phyloP scores from a whole-genome alignment of 2,797 vertebrate genomes.

The Bradypodion ventrale region DNA sequence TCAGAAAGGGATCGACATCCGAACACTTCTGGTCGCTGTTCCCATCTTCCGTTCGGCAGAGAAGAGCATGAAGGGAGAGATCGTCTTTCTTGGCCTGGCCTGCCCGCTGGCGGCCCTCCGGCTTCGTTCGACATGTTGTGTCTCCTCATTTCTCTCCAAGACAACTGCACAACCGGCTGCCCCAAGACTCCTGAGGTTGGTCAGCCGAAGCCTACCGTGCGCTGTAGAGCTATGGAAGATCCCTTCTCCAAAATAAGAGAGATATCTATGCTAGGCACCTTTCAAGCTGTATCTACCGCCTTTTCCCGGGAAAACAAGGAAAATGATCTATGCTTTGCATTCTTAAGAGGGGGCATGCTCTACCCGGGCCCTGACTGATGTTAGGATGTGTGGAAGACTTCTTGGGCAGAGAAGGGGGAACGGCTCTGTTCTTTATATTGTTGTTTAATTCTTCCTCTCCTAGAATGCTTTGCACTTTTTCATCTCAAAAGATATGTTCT shows the following conservation, averaged over 20 bases:
- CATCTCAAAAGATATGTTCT: background rate
- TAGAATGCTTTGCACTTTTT: slow-evolving; percentile 2
- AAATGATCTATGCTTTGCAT: background rate
- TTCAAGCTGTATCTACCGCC: background rate
- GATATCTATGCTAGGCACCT: background rate
- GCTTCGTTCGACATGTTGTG: too few relatives aligned
- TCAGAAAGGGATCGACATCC: slow-evolving; percentile 50
- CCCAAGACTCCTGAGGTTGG: background rate
- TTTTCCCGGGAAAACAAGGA: background rate
- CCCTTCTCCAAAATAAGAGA: background rate
- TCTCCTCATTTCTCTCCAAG: too few relatives aligned
- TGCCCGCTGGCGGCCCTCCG: background rate
- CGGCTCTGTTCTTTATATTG: background rate
- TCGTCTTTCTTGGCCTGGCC: background rate
- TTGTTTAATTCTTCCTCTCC: background rate
- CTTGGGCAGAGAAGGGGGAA: background rate
- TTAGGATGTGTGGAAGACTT: background rate
- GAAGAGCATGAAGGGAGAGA: slow-evolving; percentile 15
- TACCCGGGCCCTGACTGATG: background rate
- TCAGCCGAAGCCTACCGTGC: background rate
- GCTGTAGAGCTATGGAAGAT: background rate
- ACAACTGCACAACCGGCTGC: background rate
- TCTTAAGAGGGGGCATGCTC: background rate
- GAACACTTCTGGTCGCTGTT: slow-evolving; percentile 54
- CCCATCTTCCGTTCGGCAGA: too few relatives aligned